Evolutionary conservation across 2,113 vertebrate species (phyloP).

Genomic region (Pseudonaja textilis): DNA sequence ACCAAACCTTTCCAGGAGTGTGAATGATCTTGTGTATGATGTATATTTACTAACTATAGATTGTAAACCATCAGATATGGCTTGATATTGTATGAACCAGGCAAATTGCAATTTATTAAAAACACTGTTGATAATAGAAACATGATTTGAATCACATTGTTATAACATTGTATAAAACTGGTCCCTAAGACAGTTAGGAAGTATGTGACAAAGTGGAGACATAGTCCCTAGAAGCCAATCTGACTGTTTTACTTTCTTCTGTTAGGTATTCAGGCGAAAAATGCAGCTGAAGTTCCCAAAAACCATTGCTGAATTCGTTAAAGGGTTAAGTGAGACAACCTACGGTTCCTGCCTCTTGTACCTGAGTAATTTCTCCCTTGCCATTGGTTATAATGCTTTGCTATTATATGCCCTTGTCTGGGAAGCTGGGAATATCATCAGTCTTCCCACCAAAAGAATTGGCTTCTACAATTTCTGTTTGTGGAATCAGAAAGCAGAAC

Average conservation of each 20-base stretch:
- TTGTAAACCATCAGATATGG: neutral
- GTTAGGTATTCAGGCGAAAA: neutral
- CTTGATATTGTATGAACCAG: neutral
- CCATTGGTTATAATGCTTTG: neutral
- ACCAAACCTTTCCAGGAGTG: neutral
- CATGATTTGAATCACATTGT: neutral
- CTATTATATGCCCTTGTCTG: conserved; percentile 59
- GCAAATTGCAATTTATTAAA: neutral
- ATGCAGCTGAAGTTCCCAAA: neutral
- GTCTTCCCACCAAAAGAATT: conserved; percentile 56
- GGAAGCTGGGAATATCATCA: conserved; percentile 55
- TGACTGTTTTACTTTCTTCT: neutral
- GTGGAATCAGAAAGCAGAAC: conserved; percentile 41
- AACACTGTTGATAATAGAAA: neutral
- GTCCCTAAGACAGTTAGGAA: neutral
- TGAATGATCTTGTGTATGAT: neutral
- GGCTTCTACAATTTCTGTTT: conserved; percentile 76
- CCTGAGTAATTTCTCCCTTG: neutral
- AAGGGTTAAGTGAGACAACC: neutral
- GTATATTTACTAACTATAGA: neutral
- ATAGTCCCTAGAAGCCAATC: neutral
- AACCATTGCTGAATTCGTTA: accelerated
- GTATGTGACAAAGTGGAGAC: neutral
- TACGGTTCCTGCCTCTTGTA: accelerated
- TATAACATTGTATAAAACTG: neutral